Percentiles rank a stretch among this genome's conserved stretches.
Evolutionary conservation across 2,888 invertebrate species (phyloP).

Genomic region (Villa cingulata): DNA sequence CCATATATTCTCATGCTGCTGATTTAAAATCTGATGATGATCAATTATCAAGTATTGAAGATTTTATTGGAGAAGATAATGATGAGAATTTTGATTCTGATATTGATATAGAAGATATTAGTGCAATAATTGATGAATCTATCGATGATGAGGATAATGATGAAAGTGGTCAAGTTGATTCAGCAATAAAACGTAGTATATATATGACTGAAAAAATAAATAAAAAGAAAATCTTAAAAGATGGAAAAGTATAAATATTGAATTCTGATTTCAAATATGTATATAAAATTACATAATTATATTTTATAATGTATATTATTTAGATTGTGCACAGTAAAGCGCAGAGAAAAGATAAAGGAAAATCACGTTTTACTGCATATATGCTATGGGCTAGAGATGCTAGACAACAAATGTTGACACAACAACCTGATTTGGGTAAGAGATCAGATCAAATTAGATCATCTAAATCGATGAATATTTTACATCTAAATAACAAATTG

Average conservation of each 20-base stretch:
- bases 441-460: background rate
- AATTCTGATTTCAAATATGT: background rate
- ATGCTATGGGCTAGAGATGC: constrained; percentile 83
- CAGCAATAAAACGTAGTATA: constrained; percentile 35
- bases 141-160: constrained; percentile 13
- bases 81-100: constrained; percentile 7
- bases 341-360: constrained; percentile 67
- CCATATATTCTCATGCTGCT: too few relatives aligned
- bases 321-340: constrained; percentile 51
- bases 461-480: background rate
- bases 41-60: constrained; percentile 1
- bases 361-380: constrained; percentile 72
- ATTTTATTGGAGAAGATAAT: constrained; percentile 4
- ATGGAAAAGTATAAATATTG: constrained; percentile 42
- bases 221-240: constrained; percentile 59
- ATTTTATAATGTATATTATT: constrained; percentile 10
- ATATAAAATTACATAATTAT: background rate
- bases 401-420: constrained; percentile 55
- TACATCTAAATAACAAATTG: background rate
- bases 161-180: constrained; percentile 21
- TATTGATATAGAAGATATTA: constrained; percentile 14
- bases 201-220: constrained; percentile 69
- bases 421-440: constrained; percentile 49
- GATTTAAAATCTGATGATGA: constrained; percentile 2
- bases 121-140: constrained; percentile 12